These are phyloP conservation scores for Drymonia ruficornis DNA, from an alignment of 2,888 invertebrate genomes.

Conservation along the genomic window DNA sequence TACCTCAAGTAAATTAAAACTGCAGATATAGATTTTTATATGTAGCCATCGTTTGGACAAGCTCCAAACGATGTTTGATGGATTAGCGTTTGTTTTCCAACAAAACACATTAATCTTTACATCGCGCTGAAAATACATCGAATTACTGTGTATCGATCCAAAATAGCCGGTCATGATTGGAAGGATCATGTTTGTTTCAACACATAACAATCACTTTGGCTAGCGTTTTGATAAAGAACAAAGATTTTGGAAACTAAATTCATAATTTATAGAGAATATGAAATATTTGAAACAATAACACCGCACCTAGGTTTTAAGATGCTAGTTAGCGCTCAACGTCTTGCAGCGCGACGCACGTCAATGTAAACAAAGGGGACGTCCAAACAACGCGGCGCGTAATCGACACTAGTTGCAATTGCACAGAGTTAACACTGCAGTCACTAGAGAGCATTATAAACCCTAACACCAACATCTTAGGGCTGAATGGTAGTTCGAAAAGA, in stretches of 20 bases:
- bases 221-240: neutral
- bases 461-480: conserved; percentile 30
- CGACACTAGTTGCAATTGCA: conserved; percentile 44
- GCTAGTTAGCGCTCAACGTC: conserved; percentile 30
- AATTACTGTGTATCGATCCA: conserved; percentile 22
- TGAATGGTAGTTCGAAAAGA: conserved; percentile 14
- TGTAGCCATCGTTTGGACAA: conserved; percentile 44
- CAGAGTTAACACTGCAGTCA: conserved; percentile 12
- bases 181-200: no score
- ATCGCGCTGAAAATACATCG: conserved; percentile 33
- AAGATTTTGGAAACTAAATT: neutral
- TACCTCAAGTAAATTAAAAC: conserved; percentile 36
- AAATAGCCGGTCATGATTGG: neutral
- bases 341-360: conserved; percentile 38
- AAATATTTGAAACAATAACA: conserved; percentile 20
- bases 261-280: conserved; percentile 14
- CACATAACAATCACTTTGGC: no score
- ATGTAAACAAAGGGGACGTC: conserved; percentile 52
- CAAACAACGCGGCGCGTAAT: conserved; percentile 50
- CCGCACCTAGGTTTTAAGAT: conserved; percentile 29
- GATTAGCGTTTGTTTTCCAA: conserved; percentile 51
- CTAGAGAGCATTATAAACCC: conserved; percentile 28
- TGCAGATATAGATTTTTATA: conserved; percentile 35
- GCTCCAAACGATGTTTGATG: conserved; percentile 54
- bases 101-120: conserved; percentile 54